Conservation (phyloP, 2,888 invertebrate species). For the Slavum lentiscoides region DNA sequence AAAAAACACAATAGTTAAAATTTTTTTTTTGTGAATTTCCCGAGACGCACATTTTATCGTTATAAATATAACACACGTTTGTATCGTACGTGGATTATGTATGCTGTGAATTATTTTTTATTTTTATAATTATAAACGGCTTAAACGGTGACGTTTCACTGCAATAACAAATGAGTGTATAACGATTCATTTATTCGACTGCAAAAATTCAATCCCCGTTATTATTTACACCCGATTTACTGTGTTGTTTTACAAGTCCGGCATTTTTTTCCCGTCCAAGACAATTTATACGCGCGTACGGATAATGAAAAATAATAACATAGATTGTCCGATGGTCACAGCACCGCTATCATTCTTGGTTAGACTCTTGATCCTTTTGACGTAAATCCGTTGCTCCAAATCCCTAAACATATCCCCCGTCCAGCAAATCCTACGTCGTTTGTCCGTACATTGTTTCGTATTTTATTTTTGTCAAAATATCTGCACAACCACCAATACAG, state of each 20-base stretch:
- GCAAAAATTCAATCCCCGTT: background rate
- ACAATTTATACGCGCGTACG: constrained; percentile 25
- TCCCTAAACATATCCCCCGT: constrained; percentile 29
- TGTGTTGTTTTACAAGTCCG: background rate
- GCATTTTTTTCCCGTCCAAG: background rate
- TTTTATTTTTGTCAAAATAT: background rate
- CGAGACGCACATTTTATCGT: no score
- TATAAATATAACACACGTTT: no score
- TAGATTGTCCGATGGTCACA: constrained; percentile 27
- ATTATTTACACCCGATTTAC: constrained; percentile 5
- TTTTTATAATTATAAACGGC: no score
- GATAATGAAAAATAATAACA: constrained; percentile 51
- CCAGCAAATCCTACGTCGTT: constrained; percentile 41
- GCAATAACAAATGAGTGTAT: no score
- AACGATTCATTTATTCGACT: background rate
- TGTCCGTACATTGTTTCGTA: constrained; percentile 32
- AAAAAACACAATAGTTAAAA: no score
- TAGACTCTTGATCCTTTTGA: constrained; percentile 45
- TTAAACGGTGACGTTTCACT: no score
- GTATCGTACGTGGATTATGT: no score
- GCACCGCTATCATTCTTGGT: constrained; percentile 44
- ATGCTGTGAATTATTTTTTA: no score
- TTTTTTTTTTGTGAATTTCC: no score
- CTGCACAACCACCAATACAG: no score
- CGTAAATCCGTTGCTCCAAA: constrained; percentile 39